phyloP scores from a whole-genome alignment of 2,888 invertebrate genomes.

The Diaprepes abbreviatus region DNA sequence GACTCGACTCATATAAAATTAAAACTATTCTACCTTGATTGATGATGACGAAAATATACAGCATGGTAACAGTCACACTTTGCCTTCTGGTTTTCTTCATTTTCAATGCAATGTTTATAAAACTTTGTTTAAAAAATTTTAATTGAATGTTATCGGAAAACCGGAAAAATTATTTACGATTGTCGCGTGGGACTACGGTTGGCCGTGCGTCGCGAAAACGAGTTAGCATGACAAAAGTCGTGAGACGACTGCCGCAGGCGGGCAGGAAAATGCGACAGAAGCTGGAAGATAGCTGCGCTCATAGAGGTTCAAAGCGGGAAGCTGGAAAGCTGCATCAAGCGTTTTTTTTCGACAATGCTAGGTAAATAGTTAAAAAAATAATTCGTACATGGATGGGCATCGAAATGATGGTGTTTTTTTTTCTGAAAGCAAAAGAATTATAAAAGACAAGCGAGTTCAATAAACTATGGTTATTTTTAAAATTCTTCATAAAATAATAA shows the following conservation, averaged over 20 bases:
- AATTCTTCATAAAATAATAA: too few relatives aligned
- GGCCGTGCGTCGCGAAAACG: slow-evolving; percentile 28
- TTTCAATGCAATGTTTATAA: background rate
- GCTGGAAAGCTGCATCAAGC: slow-evolving; percentile 47
- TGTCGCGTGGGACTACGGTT: slow-evolving; percentile 39
- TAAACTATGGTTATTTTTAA: too few relatives aligned
- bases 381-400: slow-evolving; percentile 26
- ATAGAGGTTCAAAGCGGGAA: slow-evolving; percentile 43
- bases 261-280: slow-evolving; percentile 49
- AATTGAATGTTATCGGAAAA: slow-evolving; percentile 5
- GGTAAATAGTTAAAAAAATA: slow-evolving; percentile 37
- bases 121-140: slow-evolving; percentile 11
- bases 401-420: background rate
- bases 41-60: slow-evolving; percentile 46
- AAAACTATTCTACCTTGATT: slow-evolving; percentile 39
- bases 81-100: slow-evolving; percentile 36
- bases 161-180: slow-evolving; percentile 44
- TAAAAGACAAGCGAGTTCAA: background rate
- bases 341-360: slow-evolving; percentile 40
- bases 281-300: slow-evolving; percentile 51
- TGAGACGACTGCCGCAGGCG: slow-evolving; percentile 50
- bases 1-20: slow-evolving; percentile 18
- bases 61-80: slow-evolving; percentile 42
- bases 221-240: slow-evolving; percentile 46
- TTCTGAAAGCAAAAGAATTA: background rate